Conservation (phyloP, 2,888 invertebrate genomes). For the Epistrophe grossulariae region DNA sequence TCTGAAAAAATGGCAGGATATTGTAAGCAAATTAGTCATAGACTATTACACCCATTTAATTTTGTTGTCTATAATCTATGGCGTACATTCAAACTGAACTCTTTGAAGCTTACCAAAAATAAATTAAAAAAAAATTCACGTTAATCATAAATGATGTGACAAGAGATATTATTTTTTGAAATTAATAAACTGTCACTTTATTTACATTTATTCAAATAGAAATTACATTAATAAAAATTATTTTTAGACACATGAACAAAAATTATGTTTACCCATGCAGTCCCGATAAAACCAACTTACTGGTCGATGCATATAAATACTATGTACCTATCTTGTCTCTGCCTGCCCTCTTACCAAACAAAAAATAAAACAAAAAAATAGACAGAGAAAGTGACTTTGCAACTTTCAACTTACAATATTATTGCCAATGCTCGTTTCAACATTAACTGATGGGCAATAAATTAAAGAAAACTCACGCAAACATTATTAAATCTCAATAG, state of each 20-base stretch:
- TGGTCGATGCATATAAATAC: not conserved
- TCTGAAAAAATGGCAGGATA: not conserved
- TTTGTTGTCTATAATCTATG: not conserved
- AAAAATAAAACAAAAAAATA: constrained; percentile 7
- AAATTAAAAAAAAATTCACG: not conserved
- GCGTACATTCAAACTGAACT: not conserved
- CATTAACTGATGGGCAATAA: constrained; percentile 22
- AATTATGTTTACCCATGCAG: not conserved
- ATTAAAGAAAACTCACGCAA: constrained; percentile 28
- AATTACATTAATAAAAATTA: not conserved
- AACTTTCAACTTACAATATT: constrained; percentile 57
- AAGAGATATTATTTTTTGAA: constrained; percentile 17
- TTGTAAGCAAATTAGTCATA: not conserved
- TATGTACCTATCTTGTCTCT: not conserved
- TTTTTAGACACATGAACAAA: not conserved
- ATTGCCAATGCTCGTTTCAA: constrained; percentile 20
- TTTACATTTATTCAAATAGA: constrained; percentile 7
- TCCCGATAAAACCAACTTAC: not conserved
- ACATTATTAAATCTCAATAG: not conserved
- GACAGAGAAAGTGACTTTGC: constrained; percentile 72
- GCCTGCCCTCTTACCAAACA: constrained; percentile 23
- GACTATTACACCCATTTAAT: not conserved
- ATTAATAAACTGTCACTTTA: constrained; percentile 27
- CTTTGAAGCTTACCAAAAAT: not conserved
- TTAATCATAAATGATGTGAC: not conserved